phyloP scores from a whole-genome alignment of 2,888 invertebrate species.

The Cancer borealis region DNA sequence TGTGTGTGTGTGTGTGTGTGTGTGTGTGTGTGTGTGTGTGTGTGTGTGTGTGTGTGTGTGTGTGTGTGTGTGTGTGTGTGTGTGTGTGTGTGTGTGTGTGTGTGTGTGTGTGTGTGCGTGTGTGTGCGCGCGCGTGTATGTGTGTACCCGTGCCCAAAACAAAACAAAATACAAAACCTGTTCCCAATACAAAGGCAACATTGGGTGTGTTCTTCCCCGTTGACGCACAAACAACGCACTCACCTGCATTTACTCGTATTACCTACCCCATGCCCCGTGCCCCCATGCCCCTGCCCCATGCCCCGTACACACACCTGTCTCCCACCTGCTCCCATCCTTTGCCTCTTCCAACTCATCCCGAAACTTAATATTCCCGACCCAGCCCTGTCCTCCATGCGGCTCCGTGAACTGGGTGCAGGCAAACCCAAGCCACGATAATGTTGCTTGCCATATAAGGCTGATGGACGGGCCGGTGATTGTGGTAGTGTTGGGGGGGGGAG shows the following conservation, averaged over 20 bases:
- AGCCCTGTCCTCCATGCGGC: not conserved
- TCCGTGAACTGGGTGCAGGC: not conserved
- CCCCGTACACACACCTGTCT: not conserved
- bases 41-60: not conserved
- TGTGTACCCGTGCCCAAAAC: not conserved
- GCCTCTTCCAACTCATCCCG: conserved; percentile 40
- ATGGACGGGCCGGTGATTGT: not conserved
- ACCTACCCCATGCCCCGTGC: not conserved
- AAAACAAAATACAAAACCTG: not conserved
- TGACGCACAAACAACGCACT: not conserved
- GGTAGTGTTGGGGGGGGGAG: not conserved
- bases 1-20: too few relatives aligned
- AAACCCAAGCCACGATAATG: not conserved
- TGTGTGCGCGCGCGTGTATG: conserved; percentile 29
- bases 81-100: not conserved
- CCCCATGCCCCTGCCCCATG: not conserved
- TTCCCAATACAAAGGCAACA: not conserved
- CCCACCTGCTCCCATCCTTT: not conserved
- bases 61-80: too few relatives aligned
- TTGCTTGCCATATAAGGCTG: not conserved
- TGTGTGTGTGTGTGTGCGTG: conserved; percentile 29
- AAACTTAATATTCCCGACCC: not conserved
- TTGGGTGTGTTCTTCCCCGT: not conserved
- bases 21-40: not conserved
- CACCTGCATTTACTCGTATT: not conserved